A percentile compares a stretch with the other conserved stretches of the same genome.
Evolutionary conservation across 2,113 vertebrate species (phyloP).

Genomic region (Lepus europaeus): DNA sequence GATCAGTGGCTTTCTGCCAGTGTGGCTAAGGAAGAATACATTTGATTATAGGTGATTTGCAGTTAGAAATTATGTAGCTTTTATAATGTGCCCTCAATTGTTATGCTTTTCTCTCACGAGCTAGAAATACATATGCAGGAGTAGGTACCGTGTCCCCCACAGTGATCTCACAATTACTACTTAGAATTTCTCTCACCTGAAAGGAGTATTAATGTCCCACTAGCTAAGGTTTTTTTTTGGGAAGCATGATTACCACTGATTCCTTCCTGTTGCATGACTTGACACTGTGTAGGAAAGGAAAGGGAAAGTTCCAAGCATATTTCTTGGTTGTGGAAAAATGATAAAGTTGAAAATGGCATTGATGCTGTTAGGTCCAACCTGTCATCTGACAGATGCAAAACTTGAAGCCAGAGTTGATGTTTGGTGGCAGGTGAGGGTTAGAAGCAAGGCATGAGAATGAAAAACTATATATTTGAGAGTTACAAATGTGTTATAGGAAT

Average conservation of each 20-base stretch:
- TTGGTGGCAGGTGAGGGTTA: background rate
- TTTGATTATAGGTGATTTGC: background rate
- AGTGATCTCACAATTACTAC: background rate
- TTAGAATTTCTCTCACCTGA: constrained; percentile 6
- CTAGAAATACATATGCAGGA: constrained; percentile 50
- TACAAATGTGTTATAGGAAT: background rate
- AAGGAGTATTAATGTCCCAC: background rate
- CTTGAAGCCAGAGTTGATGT: background rate
- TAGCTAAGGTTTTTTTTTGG: background rate
- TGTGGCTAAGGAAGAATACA: background rate
- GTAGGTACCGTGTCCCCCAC: background rate
- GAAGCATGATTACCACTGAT: background rate
- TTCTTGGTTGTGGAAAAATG: constrained; percentile 3
- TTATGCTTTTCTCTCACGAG: background rate
- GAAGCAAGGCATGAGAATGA: constrained; percentile 29
- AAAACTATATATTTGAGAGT: background rate
- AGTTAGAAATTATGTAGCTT: background rate
- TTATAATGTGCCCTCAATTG: background rate
- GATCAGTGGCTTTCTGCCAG: background rate
- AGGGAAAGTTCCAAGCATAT: background rate
- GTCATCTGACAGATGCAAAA: background rate
- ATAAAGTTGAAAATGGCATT: background rate
- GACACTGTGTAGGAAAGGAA: background rate
- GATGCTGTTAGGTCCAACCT: background rate
- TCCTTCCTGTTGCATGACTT: background rate